A percentile compares a stretch with the other conserved stretches of the same genome.
Evolutionary conservation across 2,888 invertebrate species (phyloP).

Genomic region (Polyploca ridens): DNA sequence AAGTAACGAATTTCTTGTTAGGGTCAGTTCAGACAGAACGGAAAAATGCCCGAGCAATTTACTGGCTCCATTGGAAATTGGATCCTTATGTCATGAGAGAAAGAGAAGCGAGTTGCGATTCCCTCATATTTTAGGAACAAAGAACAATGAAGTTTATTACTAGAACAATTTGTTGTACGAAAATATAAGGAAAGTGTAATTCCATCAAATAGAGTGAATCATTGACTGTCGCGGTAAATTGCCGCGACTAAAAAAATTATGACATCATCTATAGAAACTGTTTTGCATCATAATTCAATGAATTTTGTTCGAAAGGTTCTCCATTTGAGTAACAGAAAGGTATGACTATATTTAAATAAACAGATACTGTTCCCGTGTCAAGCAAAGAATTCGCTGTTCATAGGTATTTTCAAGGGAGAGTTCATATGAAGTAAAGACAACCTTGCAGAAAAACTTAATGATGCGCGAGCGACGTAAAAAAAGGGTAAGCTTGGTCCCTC

Average conservation of each 20-base stretch:
- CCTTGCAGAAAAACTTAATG: slow-evolving; percentile 29
- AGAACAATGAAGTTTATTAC: neutral
- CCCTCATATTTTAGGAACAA: slow-evolving; percentile 1
- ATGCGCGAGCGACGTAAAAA: slow-evolving; percentile 32
- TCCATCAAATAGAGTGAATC: neutral
- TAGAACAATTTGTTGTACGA: neutral
- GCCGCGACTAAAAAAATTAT: neutral
- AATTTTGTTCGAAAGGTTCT: neutral
- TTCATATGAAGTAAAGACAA: slow-evolving; percentile 23
- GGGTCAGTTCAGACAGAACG: too few relatives aligned
- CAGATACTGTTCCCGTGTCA: too few relatives aligned
- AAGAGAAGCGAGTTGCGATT: neutral
- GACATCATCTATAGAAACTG: neutral
- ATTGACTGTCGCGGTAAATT: neutral
- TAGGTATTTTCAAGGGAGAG: neutral
- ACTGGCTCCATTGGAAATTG: too few relatives aligned
- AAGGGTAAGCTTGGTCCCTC: slow-evolving; percentile 32
- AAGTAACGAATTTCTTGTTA: neutral
- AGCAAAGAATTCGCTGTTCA: neutral
- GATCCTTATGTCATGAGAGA: neutral
- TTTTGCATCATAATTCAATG: neutral
- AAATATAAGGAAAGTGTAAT: slow-evolving; percentile 1
- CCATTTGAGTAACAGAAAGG: neutral
- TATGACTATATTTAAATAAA: too few relatives aligned
- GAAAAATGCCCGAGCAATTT: too few relatives aligned